A percentile compares a stretch with the other conserved stretches of the same genome.
These are phyloP conservation scores for Tenebrio molitor DNA, from an alignment of 1,140 invertebrate genomes.

Conservation along the genomic window DNA sequence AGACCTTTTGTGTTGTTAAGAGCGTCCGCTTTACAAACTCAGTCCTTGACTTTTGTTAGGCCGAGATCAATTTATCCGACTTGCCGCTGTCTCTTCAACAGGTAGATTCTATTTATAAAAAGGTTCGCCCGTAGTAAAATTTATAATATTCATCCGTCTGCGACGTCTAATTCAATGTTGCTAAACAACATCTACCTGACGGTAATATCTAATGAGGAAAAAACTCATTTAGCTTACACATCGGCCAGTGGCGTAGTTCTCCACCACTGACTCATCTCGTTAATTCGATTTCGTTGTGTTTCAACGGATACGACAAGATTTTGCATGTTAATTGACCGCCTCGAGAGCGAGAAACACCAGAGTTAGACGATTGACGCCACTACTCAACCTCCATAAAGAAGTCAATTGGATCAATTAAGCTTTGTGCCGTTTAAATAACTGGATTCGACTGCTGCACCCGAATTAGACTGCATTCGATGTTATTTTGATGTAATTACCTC, in stretches of 20 bases:
- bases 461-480: background rate
- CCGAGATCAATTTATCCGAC: constrained; percentile 1
- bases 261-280: too few species aligned
- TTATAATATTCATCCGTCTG: background rate
- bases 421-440: background rate
- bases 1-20: background rate
- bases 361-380: constrained; percentile 12
- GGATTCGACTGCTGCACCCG: background rate
- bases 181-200: constrained; percentile 17
- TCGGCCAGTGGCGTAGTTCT: background rate
- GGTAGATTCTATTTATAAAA: constrained; percentile 28
- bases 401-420: constrained; percentile 24
- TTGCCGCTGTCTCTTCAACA: constrained; percentile 4
- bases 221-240: constrained; percentile 6
- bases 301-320: background rate
- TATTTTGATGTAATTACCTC: too few species aligned
- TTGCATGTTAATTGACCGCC: background rate
- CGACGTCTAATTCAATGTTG: constrained; percentile 11
- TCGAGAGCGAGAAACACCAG: background rate
- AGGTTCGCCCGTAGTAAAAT: constrained; percentile 11
- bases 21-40: background rate
- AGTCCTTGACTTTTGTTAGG: constrained; percentile 3
- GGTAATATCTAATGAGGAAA: constrained; percentile 7
- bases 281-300: background rate
- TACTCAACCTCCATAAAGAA: constrained; percentile 22